A percentile compares a stretch with the other conserved stretches of the same genome.
phyloP scores from a whole-genome alignment of 2,888 invertebrate genomes.

The Machimus atricapillus region DNA sequence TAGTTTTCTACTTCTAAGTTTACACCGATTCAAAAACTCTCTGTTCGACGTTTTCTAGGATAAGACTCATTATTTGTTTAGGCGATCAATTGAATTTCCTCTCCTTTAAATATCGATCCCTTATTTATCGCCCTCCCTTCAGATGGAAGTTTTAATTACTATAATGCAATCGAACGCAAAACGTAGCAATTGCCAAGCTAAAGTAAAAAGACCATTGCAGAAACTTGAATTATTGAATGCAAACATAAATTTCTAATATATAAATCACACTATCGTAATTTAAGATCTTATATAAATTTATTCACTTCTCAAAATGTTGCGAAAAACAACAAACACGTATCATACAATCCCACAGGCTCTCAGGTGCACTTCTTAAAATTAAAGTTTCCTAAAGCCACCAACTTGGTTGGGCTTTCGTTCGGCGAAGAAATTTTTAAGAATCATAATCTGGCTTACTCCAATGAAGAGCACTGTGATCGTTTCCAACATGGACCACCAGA shows the following conservation, averaged over 20 bases:
- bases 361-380: constrained; percentile 42
- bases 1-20: too few relatives aligned
- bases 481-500: constrained; percentile 92
- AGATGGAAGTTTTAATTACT: too few relatives aligned
- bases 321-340: constrained; percentile 15
- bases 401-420: constrained; percentile 69
- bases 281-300: constrained; percentile 14
- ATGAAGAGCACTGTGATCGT: constrained; percentile 84
- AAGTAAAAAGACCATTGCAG: background rate
- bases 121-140: too few relatives aligned
- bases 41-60: too few relatives aligned
- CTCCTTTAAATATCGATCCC: too few relatives aligned
- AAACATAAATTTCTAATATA: background rate
- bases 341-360: background rate
- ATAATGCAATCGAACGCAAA: too few relatives aligned
- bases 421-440: constrained; percentile 90
- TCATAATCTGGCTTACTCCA: constrained; percentile 88
- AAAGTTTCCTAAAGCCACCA: constrained; percentile 55
- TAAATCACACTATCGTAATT: background rate
- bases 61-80: too few relatives aligned
- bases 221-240: background rate
- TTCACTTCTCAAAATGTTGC: constrained; percentile 14
- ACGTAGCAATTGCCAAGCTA: background rate
- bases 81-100: too few relatives aligned
- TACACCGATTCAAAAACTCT: too few relatives aligned